Evolutionary conservation across 2,797 vertebrate species (phyloP).

Genomic region (Anolis apletophallus): DNA sequence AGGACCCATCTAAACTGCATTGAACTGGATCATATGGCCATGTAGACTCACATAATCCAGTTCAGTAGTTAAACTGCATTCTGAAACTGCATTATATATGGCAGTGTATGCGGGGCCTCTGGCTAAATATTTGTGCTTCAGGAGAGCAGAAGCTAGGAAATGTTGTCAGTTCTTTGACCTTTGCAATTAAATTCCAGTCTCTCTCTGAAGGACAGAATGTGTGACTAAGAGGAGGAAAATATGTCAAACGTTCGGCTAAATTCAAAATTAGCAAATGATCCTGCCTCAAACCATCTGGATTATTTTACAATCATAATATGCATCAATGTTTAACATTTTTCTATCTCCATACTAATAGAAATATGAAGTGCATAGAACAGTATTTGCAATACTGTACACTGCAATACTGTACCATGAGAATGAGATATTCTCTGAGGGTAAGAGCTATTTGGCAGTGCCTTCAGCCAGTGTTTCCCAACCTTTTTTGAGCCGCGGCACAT

Average conservation of each 20-base stretch:
- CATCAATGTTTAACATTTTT: background rate
- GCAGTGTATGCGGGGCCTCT: background rate
- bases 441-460: too few relatives aligned
- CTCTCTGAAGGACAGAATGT: slow-evolving; percentile 7
- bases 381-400: background rate
- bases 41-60: too few relatives aligned
- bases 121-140: background rate
- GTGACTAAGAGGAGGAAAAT: background rate
- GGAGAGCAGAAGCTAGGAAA: slow-evolving; percentile 24
- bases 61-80: too few relatives aligned
- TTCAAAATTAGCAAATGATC: slow-evolving; percentile 36
- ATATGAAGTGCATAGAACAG: background rate
- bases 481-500: too few relatives aligned
- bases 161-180: slow-evolving; percentile 23
- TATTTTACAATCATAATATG: background rate
- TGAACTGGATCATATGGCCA: too few relatives aligned
- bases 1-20: too few relatives aligned
- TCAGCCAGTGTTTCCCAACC: too few relatives aligned
- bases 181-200: slow-evolving; percentile 19
- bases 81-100: too few relatives aligned
- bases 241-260: slow-evolving; percentile 20
- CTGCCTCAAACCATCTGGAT: background rate
- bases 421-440: too few relatives aligned
- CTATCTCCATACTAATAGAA: background rate
- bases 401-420: too few relatives aligned